Percentiles rank a stretch among this genome's conserved stretches.
These are phyloP conservation scores for Chelon labrosus DNA, from an alignment of 2,797 vertebrate species.

Conservation along the genomic window DNA sequence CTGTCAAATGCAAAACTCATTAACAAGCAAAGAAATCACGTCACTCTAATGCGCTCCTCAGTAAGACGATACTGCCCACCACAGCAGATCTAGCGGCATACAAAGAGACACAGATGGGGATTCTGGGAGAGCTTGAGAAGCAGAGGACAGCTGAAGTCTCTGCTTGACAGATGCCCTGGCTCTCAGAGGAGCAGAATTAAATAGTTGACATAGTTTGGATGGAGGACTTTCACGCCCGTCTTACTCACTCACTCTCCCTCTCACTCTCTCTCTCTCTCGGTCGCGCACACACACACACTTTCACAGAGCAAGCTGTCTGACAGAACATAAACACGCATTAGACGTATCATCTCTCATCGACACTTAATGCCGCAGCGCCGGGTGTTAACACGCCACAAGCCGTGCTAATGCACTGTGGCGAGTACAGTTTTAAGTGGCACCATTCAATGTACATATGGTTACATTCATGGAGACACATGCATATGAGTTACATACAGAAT, in stretches of 20 bases:
- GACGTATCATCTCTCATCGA: conserved; percentile 69
- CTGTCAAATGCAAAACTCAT: neutral
- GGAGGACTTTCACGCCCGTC: conserved; percentile 64
- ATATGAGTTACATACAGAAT: conserved; percentile 4
- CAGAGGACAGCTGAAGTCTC: conserved; percentile 71
- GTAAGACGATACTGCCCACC: conserved; percentile 20
- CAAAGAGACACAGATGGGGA: conserved; percentile 20
- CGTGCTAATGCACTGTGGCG: conserved; percentile 59
- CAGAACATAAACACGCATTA: conserved; percentile 77
- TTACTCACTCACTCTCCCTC: conserved; percentile 34
- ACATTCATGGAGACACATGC: conserved; percentile 12
- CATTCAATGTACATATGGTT: conserved; percentile 9
- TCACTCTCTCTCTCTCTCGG: conserved; percentile 11
- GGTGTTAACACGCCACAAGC: conserved; percentile 72
- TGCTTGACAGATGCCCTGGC: conserved; percentile 68
- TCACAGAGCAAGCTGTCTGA: conserved; percentile 47
- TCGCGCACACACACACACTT: conserved; percentile 22
- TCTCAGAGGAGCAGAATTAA: conserved; percentile 61
- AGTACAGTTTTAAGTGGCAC: conserved; percentile 26
- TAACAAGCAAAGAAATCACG: neutral
- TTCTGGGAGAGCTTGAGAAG: conserved; percentile 52
- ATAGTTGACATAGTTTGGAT: conserved; percentile 74
- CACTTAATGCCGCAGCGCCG: conserved; percentile 56
- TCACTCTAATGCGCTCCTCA: conserved; percentile 5
- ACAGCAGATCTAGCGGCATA: conserved; percentile 18